phyloP scores from a whole-genome alignment of 2,888 invertebrate genomes.

The Erebia palarica region DNA sequence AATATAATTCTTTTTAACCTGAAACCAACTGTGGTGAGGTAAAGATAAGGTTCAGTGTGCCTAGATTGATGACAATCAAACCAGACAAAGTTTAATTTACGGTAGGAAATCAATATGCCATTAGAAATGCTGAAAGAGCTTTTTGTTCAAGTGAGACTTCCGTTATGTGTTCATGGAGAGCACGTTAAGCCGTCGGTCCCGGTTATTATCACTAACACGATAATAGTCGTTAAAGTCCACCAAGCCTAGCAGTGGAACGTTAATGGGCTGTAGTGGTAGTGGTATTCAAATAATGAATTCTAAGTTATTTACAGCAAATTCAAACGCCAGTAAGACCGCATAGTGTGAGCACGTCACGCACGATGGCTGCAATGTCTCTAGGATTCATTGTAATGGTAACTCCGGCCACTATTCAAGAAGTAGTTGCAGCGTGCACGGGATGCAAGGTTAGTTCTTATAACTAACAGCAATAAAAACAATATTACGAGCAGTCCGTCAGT shows the following conservation, averaged over 20 bases:
- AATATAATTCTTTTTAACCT: no score
- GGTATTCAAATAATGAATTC: not conserved
- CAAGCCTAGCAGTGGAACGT: no score
- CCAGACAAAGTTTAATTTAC: no score
- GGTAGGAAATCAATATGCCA: no score
- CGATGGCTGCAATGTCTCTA: conserved; percentile 95
- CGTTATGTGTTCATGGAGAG: not conserved
- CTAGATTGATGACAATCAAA: no score
- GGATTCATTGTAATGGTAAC: conserved; percentile 96
- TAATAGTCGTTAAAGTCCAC: no score
- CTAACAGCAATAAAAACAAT: not conserved
- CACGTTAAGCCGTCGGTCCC: no score
- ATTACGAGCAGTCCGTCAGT: not conserved
- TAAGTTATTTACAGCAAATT: conserved; percentile 53
- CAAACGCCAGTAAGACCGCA: conserved; percentile 84
- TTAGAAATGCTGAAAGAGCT: not conserved
- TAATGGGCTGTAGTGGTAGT: no score
- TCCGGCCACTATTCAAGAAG: conserved; percentile 95
- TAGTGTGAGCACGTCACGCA: conserved; percentile 91
- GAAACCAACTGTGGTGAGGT: no score
- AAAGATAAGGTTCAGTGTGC: no score
- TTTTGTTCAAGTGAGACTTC: not conserved
- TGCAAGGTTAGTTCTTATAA: conserved; percentile 81
- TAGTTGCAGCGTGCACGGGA: conserved; percentile 94
- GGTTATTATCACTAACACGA: no score